Evolutionary conservation across 2,888 invertebrate genomes (phyloP).

Genomic region (Zaprionus obscuricornis): DNA sequence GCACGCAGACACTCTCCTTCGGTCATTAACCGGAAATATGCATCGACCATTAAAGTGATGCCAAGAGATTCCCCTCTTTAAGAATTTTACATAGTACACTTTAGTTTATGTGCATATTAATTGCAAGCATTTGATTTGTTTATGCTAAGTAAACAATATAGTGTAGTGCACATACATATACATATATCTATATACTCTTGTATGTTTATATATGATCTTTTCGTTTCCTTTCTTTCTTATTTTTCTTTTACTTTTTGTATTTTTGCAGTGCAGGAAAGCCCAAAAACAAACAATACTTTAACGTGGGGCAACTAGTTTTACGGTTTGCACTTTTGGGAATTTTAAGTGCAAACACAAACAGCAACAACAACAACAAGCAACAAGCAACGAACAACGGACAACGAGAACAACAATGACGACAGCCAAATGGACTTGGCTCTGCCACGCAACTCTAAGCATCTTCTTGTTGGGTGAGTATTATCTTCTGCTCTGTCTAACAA

Average conservation of each 20-base stretch:
- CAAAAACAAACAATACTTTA: conserved; percentile 32
- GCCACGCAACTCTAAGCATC: conserved; percentile 64
- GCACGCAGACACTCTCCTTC: too few relatives aligned
- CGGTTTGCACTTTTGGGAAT: conserved; percentile 41
- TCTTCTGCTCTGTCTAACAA: not conserved
- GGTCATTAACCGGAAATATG: too few relatives aligned
- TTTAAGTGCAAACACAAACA: conserved; percentile 65
- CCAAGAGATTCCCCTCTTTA: not conserved
- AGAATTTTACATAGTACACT: conserved; percentile 8
- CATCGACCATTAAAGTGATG: conserved; percentile 40
- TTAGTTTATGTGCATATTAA: conserved; percentile 60
- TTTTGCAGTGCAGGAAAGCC: conserved; percentile 26
- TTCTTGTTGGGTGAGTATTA: conserved; percentile 72
- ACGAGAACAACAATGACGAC: conserved; percentile 79
- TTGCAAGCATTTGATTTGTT: conserved; percentile 73
- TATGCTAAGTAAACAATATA: conserved; percentile 35
- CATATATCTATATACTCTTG: too few relatives aligned
- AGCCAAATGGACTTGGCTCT: conserved; percentile 71
- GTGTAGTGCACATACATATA: too few relatives aligned
- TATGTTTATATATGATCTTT: too few relatives aligned
- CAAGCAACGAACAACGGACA: too few relatives aligned
- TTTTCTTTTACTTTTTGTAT: too few relatives aligned
- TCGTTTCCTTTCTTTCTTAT: too few relatives aligned
- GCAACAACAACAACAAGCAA: too few relatives aligned
- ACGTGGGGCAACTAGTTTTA: conserved; percentile 36